Conservation (phyloP, 2,888 invertebrate genomes). For the Dicroscelio sp. region DNA sequence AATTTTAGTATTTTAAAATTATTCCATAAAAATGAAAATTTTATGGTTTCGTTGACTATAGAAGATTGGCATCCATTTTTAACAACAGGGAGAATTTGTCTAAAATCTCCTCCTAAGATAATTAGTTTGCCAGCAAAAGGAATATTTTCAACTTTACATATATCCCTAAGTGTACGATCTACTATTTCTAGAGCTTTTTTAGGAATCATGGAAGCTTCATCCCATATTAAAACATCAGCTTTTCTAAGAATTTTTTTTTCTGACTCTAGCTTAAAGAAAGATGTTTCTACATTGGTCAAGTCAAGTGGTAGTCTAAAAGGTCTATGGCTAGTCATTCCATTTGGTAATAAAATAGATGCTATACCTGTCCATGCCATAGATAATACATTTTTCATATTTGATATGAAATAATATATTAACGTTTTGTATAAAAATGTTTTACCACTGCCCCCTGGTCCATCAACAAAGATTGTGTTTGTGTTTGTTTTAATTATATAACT, state of each 20-base stretch:
- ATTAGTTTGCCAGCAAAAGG: conserved; percentile 24
- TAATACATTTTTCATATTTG: not conserved
- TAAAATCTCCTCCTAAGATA: too few relatives aligned
- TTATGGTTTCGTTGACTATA: not conserved
- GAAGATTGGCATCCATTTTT: conserved; percentile 3
- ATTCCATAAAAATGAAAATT: conserved; percentile 17
- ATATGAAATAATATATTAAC: too few relatives aligned
- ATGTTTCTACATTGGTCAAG: too few relatives aligned
- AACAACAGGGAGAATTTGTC: conserved; percentile 26
- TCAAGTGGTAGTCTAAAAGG: conserved; percentile 20
- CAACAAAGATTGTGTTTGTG: not conserved
- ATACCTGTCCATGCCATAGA: too few relatives aligned
- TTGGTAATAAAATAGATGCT: too few relatives aligned
- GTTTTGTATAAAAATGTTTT: conserved; percentile 46
- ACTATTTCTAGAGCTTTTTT: conserved; percentile 36
- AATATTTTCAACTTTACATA: conserved; percentile 1
- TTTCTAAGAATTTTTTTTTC: conserved; percentile 10
- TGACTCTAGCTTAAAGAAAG: conserved; percentile 7
- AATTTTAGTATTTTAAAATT: too few relatives aligned
- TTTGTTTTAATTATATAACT: not conserved
- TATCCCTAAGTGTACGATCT: conserved; percentile 1
- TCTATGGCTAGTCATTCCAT: conserved; percentile 31
- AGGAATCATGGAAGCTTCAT: conserved; percentile 23
- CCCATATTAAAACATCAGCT: conserved; percentile 24
- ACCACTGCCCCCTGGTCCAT: conserved; percentile 35